phyloP scores from a whole-genome alignment of 2,797 vertebrate species.

The Carcharodon carcharias region DNA sequence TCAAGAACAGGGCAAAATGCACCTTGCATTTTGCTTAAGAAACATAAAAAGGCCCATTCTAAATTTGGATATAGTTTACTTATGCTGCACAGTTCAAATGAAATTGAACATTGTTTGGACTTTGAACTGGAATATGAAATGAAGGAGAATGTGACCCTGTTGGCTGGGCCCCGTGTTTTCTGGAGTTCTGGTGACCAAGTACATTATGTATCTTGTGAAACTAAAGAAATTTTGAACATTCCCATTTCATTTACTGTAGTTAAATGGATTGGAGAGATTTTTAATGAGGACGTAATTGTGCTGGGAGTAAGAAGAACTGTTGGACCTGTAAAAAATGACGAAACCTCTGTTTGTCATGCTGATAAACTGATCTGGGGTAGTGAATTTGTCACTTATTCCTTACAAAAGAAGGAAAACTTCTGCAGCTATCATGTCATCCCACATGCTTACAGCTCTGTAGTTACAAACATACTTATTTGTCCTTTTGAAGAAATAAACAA shows the following conservation, averaged over 20 bases:
- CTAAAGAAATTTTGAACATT: slow-evolving; percentile 54
- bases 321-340: slow-evolving; percentile 42
- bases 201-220: slow-evolving; percentile 59
- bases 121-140: slow-evolving; percentile 69
- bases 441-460: slow-evolving; percentile 65
- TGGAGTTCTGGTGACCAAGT: slow-evolving; percentile 64
- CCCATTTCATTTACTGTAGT: slow-evolving; percentile 61
- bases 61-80: slow-evolving; percentile 64
- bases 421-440: slow-evolving; percentile 63
- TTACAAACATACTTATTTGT: slow-evolving; percentile 60
- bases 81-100: slow-evolving; percentile 57
- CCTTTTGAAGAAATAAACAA: slow-evolving; percentile 49
- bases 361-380: slow-evolving; percentile 50
- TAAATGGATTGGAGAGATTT: slow-evolving; percentile 64
- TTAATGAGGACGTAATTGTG: slow-evolving; percentile 56
- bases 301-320: slow-evolving; percentile 56
- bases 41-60: slow-evolving; percentile 44
- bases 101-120: slow-evolving; percentile 57
- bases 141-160: slow-evolving; percentile 56
- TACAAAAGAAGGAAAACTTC: slow-evolving; percentile 59
- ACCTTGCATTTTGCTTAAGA: slow-evolving; percentile 66
- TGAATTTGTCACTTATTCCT: slow-evolving; percentile 56
- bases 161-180: slow-evolving; percentile 72
- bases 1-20: slow-evolving; percentile 56
- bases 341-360: slow-evolving; percentile 40